Evolutionary conservation across 2,113 vertebrate species (phyloP), one percentile per base, ranked within the genome.

Genomic region (Synodontis membranacea): DNA sequence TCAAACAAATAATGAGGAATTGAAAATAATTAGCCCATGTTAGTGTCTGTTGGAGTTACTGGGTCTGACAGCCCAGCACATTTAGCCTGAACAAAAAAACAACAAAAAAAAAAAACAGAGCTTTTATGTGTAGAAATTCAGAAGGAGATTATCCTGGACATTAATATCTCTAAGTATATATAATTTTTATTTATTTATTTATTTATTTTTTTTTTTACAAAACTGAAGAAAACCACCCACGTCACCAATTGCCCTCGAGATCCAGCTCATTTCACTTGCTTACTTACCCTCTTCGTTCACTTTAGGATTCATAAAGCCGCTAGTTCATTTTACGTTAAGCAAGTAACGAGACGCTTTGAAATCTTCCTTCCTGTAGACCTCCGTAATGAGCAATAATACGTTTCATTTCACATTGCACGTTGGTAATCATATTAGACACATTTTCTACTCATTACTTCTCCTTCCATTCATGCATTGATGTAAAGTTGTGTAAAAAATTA

Each of bases 1-100:
- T 96, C 94, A 95, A 94, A 89, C 87, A 92, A 89, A 93, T 92
- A 91, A 92, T 94, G 92, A 94, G 93, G 91, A 93, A 94, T 94
- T 89, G 93, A 94, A 92, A 93, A 92, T 93, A 96, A 96, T 96
- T 96, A 94, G 93, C 90, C 88, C 93, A 91, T 93, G 94, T 94
- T 90, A 94, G 89, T 91, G 93, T 90, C 92, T 62, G 31, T 83
- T 88, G 64, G 86, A 92, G 83, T 96, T 96, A 96, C 96, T 94
- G 94, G 94, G 93, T 94, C 92, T 95, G 94, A 96, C 94, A 95
- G 92, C 88, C 90, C 91, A 91, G 88, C 94, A 93, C 94, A 81
- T 93, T 94, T 91, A 90, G 93, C 90, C 94, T 54, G 94, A 93
- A 89, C 93, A 91, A 34, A 86, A 75, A 46, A 46, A n/a, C 19